Conservation (phyloP, 53 echinoderm and acorn worm species). For the Holothuria leucospilota region DNA sequence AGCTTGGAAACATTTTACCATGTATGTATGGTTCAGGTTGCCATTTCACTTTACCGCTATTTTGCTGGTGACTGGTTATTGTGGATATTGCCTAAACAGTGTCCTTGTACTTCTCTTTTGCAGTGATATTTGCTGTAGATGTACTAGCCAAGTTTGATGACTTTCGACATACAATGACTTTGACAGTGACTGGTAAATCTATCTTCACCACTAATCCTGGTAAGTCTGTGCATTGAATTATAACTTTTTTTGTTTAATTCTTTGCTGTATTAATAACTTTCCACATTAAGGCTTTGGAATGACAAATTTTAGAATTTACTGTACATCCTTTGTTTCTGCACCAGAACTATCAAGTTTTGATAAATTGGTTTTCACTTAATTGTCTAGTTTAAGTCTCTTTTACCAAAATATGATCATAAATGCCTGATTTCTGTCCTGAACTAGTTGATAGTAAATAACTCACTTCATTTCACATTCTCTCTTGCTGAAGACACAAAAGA, state of each 20-base stretch:
- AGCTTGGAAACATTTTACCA: too few relatives aligned
- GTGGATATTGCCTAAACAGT: too few relatives aligned
- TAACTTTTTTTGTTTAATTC: not conserved
- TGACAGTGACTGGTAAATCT: constrained; percentile 85
- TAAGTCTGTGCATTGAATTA: constrained; percentile 19
- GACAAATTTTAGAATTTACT: not conserved
- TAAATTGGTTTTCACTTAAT: too few relatives aligned
- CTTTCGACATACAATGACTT: constrained; percentile 82
- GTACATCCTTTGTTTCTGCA: not conserved
- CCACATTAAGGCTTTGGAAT: not conserved
- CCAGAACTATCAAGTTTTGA: not conserved
- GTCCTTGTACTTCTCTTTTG: not conserved
- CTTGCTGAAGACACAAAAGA: constrained; percentile 75
- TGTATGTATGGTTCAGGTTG: too few relatives aligned
- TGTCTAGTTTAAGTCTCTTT: too few relatives aligned
- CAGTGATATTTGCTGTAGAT: constrained; percentile 91
- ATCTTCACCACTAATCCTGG: constrained; percentile 90
- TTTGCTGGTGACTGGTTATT: too few relatives aligned
- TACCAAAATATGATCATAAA: too few relatives aligned
- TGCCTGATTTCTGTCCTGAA: too few relatives aligned
- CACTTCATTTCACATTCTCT: too few relatives aligned
- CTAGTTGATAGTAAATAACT: too few relatives aligned
- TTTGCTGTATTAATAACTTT: not conserved
- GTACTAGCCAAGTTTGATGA: constrained; percentile 88
- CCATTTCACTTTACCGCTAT: too few relatives aligned